Evolutionary conservation across 2,797 vertebrate genomes (phyloP).

Genomic region (Enteromius radiatus): DNA sequence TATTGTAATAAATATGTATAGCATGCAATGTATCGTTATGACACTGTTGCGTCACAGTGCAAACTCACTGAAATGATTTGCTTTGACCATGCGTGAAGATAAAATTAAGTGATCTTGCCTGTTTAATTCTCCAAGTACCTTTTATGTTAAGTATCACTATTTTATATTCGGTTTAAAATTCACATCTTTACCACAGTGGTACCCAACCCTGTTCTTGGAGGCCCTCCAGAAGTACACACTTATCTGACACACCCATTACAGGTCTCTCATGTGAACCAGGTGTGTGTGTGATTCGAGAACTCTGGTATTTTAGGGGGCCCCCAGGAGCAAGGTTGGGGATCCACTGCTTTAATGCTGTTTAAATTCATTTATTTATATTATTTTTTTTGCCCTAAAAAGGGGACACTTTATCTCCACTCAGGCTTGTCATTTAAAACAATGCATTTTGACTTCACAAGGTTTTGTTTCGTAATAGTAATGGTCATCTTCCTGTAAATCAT

Average conservation of each 20-base stretch:
- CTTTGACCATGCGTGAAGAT: background rate
- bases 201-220: background rate
- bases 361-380: background rate
- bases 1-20: background rate
- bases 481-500: background rate
- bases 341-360: background rate
- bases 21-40: background rate
- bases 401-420: background rate
- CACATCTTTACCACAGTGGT: background rate
- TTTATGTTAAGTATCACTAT: background rate
- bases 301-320: background rate
- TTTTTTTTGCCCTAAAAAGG: background rate
- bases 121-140: background rate
- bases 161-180: background rate
- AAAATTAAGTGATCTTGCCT: background rate
- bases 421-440: background rate
- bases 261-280: background rate
- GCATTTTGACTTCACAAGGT: background rate
- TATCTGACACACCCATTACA: constrained; percentile 20
- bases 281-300: background rate
- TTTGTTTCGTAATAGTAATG: background rate
- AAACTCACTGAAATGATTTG: background rate
- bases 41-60: background rate
- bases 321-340: background rate
- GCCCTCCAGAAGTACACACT: background rate